Base-by-base conservation (phyloP, 1,140 invertebrate genomes). In the Musca vetustissima region DNA sequence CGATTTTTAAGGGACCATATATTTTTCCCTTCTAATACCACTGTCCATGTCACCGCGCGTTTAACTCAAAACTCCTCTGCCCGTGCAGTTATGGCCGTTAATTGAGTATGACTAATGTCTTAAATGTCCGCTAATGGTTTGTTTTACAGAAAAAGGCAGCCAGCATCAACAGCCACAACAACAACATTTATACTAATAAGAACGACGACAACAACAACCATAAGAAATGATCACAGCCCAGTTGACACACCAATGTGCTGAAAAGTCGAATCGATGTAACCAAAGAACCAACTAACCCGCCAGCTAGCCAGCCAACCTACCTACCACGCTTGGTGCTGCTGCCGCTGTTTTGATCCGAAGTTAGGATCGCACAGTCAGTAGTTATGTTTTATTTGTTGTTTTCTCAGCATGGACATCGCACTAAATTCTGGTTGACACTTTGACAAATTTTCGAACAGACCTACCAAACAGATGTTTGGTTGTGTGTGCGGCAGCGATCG, bases 361-460 rank as follows among this genome's bases (percentile, higher is more conserved):
- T 15, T 6, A n/a, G 17, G 15, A n/a, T 9, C 11, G 28, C 17
- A n/a, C 57, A 77, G 74, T 72, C 73, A 76, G 75, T 77, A 59
- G 55, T 28, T 19, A 21, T 52, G 49, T 52, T 52, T 61, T 36
- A 61, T 61, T 28, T 61, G 25, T 61, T 61, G 28, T 19, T 17
- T 61, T 17, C 36, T 21, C 32, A 36, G 36, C 11, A 36, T 36
- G 7, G 57, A 61, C 57, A 32, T 61, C 17, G 57, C 75, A 80
- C 78, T 70, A 70, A 70, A 70, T 70, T 70, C 69, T 78, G 76
- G 78, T 80, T 80, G 78, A 80, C 78, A 80, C 76, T 78, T 80
- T 80, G 78, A 80, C 78, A 80, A 80, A 80, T 80, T 80, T 72
- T 71, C 78, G 70, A 75, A 76, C n/a, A n/a, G n/a, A n/a, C n/a